These are phyloP conservation scores for Gymnosoma rotundatum DNA, from an alignment of 2,888 invertebrate species.

Conservation along the genomic window DNA sequence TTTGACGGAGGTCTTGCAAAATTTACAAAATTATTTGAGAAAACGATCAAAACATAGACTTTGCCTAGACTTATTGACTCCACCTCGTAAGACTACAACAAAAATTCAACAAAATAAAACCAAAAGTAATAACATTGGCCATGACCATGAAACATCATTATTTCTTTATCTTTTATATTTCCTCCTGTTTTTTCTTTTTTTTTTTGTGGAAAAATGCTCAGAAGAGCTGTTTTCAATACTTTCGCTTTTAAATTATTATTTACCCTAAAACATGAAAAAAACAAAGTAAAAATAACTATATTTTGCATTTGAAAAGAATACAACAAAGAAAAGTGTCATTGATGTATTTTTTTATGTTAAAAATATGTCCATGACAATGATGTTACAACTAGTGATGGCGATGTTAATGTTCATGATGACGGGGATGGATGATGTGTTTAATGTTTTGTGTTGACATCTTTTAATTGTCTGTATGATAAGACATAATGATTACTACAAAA, in stretches of 20 bases:
- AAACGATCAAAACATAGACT: too few relatives aligned
- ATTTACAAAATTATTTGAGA: too few relatives aligned
- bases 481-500: conserved; percentile 10
- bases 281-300: conserved; percentile 6
- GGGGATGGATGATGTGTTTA: neutral
- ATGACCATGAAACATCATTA: conserved; percentile 45
- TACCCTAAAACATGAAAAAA: neutral
- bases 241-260: conserved; percentile 13
- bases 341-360: conserved; percentile 24
- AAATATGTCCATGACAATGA: conserved; percentile 16
- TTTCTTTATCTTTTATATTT: too few relatives aligned
- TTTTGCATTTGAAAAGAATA: conserved; percentile 12
- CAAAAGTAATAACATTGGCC: conserved; percentile 30
- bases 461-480: conserved; percentile 19
- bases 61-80: too few relatives aligned
- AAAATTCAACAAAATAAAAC: conserved; percentile 9
- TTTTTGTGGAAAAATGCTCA: too few relatives aligned
- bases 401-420: neutral
- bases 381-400: conserved; percentile 1
- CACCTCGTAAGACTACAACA: neutral
- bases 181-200: too few relatives aligned
- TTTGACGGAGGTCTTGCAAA: too few relatives aligned
- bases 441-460: neutral
- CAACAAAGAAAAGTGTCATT: conserved; percentile 41
- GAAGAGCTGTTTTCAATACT: neutral